Evolutionary conservation across 2,888 invertebrate genomes (phyloP).

Genomic region (Cryptocephalus primarius): DNA sequence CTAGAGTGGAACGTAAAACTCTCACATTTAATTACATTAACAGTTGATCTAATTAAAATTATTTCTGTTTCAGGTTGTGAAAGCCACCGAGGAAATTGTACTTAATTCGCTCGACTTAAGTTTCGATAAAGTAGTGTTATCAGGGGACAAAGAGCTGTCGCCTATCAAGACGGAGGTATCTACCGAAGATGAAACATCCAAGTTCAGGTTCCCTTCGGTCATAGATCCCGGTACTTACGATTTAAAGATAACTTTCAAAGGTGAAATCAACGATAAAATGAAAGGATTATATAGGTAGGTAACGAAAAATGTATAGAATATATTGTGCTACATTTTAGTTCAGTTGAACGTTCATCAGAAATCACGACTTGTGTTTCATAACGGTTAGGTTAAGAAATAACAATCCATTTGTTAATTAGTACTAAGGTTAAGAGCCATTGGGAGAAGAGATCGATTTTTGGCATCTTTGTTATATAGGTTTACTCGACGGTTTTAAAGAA

Average conservation of each 20-base stretch:
- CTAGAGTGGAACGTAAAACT: too few species aligned
- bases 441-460: too few species aligned
- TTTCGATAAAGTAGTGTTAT: constrained; percentile 50
- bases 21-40: too few species aligned
- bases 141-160: constrained; percentile 36
- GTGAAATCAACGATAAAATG: constrained; percentile 85
- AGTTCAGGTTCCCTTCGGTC: constrained; percentile 50
- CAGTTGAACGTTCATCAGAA: background rate
- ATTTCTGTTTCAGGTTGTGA: constrained; percentile 48
- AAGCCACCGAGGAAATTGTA: constrained; percentile 54
- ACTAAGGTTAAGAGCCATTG: too few species aligned
- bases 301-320: background rate
- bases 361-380: background rate
- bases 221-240: constrained; percentile 47
- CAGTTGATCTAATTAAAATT: too few species aligned
- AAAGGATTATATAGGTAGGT: constrained; percentile 75
- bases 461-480: too few species aligned
- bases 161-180: constrained; percentile 33
- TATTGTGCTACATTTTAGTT: too few species aligned
- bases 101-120: constrained; percentile 70
- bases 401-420: too few species aligned
- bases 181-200: constrained; percentile 56
- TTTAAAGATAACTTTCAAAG: constrained; percentile 63
- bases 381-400: too few species aligned
- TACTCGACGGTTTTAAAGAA: too few species aligned